Evolutionary conservation across 1,140 invertebrate genomes (phyloP), one percentile per base, ranked within the genome.

Genomic region (Cotesia glomerata): DNA sequence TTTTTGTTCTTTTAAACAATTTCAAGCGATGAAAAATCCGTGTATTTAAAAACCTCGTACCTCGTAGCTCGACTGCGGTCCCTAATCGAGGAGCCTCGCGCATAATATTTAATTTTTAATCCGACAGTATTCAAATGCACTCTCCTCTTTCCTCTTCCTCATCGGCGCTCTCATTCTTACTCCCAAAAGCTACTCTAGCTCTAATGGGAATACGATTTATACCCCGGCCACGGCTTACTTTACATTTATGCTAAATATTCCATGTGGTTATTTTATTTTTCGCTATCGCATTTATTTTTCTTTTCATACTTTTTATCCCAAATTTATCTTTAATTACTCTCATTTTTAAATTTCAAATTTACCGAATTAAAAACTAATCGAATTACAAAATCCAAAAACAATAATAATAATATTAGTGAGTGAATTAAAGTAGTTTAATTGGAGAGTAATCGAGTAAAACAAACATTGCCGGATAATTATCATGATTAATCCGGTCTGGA

Each of bases 91-190:
- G 26, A 45, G 39, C 35, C 74, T 63, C 69, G 39, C 65, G 65
- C 18, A 70, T 77, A 77, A 77, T 77, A 73, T 77, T 77, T 77
- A 77, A 77, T 77, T 77, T 77, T 77, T 74, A 77, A 75, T 75
- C 66, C 74, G 58, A 74, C 75, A 64, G 61, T 75, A 77, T 75
- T 77, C 72, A 77, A 77, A 77, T 77, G 72, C 72, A 71, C 16
- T 64, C 63, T 16, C 16, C 62, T 62, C 32, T 36, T 35, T 56
- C 49, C 11, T 45, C 51, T 56, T 51, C 11, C 51, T 45, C 35
- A 34, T 49, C 56, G 39, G 7, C 11, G 39, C 16, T 64, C 64
- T 26, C 51, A 54, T 58, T 56, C 34, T 58, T 59, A 58, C 54
- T 66, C 51, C 59, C 65, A 66, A 71, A 69, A 67, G 54, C 72